Conservation (phyloP, 2,113 vertebrate species). For the Muscicapa adusta region DNA sequence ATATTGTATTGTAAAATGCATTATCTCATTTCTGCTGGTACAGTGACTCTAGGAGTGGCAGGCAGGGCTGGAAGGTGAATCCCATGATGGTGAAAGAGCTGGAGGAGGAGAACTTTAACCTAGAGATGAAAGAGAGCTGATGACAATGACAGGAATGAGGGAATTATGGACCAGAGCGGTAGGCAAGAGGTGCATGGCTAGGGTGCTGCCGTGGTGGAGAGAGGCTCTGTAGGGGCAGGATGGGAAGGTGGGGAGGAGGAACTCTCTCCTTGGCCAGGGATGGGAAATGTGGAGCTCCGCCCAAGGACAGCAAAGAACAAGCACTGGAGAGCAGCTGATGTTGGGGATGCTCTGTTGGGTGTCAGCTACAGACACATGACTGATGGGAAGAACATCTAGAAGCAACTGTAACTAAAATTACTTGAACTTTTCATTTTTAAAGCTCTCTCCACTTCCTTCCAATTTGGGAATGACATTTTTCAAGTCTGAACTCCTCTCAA, state of each 20-base stretch:
- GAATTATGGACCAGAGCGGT: not conserved
- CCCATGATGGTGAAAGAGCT: not conserved
- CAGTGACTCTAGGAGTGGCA: not conserved
- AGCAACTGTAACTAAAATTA: conserved; percentile 28
- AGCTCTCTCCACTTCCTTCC: conserved; percentile 16
- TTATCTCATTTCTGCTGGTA: not conserved
- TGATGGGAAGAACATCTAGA: not conserved
- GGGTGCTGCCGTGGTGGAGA: not conserved
- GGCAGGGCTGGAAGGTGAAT: not conserved
- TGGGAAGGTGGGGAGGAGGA: accelerated
- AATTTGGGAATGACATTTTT: conserved; percentile 46
- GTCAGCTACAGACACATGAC: not conserved
- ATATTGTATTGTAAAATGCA: too few species aligned
- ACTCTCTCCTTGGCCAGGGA: not conserved
- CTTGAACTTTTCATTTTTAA: conserved; percentile 28
- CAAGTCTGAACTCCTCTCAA: not conserved
- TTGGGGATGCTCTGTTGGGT: not conserved
- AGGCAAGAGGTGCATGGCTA: not conserved
- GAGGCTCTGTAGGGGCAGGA: not conserved
- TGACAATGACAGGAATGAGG: not conserved
- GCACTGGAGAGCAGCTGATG: not conserved
- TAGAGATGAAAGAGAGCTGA: not conserved
- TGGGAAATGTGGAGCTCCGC: not conserved
- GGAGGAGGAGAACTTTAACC: not conserved
- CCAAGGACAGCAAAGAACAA: not conserved